Percentiles rank a stretch among this genome's conserved stretches.
These are phyloP conservation scores for Malurus elegans DNA, from an alignment of 2,113 vertebrate genomes.

Conservation along the genomic window DNA sequence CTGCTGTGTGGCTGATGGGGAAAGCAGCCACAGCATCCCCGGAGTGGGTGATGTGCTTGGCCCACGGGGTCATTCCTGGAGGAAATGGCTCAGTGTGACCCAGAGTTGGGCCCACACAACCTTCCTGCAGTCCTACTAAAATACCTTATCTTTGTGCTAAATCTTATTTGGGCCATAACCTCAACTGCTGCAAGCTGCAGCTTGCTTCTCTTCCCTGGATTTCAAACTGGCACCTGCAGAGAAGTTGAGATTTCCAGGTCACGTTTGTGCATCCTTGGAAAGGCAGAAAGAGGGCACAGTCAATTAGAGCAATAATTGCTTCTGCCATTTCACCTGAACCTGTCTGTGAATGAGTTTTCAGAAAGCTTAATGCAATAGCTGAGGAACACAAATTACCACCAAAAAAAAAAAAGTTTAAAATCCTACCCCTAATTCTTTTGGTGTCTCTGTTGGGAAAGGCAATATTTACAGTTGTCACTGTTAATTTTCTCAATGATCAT, in stretches of 20 bases:
- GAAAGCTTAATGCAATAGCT: not conserved
- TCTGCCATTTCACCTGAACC: not conserved
- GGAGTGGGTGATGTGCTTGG: fast-evolving
- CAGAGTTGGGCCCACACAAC: not conserved
- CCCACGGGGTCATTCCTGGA: fast-evolving
- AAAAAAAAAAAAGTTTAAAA: not conserved
- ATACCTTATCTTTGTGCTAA: not conserved
- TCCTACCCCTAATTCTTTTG: not conserved
- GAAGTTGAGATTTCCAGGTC: not conserved
- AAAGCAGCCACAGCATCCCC: fast-evolving
- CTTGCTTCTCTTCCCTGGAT: not conserved
- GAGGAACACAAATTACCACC: not conserved
- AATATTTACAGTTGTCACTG: not conserved
- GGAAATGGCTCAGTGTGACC: not conserved
- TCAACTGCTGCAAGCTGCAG: not conserved
- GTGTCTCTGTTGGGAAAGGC: not conserved
- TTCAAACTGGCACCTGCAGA: not conserved
- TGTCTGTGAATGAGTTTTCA: not conserved
- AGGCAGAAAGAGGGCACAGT: not conserved
- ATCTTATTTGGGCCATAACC: not conserved
- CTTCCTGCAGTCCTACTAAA: not conserved
- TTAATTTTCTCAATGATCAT: not conserved
- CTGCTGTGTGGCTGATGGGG: fast-evolving
- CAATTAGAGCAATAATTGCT: not conserved
- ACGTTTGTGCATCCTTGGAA: fast-evolving